Evolutionary conservation across 2,888 invertebrate genomes (phyloP), one percentile per base, ranked within the genome.

Genomic region (Drosophila kambysellisi): DNA sequence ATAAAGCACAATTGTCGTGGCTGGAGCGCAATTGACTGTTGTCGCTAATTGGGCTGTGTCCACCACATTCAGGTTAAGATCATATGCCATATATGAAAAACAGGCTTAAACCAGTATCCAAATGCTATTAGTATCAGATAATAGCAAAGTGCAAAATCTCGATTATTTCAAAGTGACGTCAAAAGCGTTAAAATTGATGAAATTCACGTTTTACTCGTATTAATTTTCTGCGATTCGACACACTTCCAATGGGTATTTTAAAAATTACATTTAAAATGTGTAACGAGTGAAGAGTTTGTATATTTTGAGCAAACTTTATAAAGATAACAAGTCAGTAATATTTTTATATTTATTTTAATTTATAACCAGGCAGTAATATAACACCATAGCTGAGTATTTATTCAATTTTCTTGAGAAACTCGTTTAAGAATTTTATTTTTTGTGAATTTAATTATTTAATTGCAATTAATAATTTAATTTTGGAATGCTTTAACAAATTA

Each of bases 11-110:
- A 37, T 60, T 32, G 57, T 61, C 56, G 56, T 17, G 12, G 46
- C 8, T 64, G 64, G 52, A 79, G 62, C 76, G 80, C 76, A 75
- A 78, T 79, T 70, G 66, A 58, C 48, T 54, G 58, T 9, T 50
- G 46, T 39, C 74, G 65, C 59, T 66, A 74, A 76, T 76, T 77
- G 62, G 58, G 32, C 60, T 8, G 25, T 37, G 48, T 60, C 46
- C 60, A 78, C 33, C 63, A 78, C 33, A 69, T 12, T 54, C 48
- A 15, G 30, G 54, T 43, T 56, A 48, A 48, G 43, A 37, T 77
- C 50, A 58, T 57, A 32, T 58, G 63, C 1, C 35, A 35, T 20
- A 35, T 20, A 64, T 9, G 20, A 67, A 35, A 43, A 52, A 61
- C 32, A 39, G 20, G 29, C 58, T 30, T 41, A 73, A 79, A 76